Conservation (phyloP, 2,797 vertebrate genomes). For the Molossus alvarezi region DNA sequence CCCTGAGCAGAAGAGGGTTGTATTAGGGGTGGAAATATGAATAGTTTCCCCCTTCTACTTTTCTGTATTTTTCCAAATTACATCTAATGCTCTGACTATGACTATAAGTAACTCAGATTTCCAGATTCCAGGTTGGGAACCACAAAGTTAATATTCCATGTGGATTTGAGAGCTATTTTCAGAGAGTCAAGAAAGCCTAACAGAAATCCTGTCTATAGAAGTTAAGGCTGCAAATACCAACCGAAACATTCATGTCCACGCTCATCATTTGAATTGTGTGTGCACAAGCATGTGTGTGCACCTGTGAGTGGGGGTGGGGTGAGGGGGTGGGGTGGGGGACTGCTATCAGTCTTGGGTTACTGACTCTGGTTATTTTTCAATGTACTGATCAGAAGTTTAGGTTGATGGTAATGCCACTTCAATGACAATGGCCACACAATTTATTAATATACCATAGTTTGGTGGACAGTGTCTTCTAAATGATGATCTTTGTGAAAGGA, state of each 20-base stretch:
- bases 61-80: slow-evolving; percentile 48
- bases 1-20: not conserved
- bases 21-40: not conserved
- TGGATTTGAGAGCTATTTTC: slow-evolving; percentile 49
- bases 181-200: not conserved
- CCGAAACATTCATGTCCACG: not conserved
- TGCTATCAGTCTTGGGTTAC: not conserved
- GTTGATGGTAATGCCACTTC: not conserved
- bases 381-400: not conserved
- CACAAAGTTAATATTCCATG: slow-evolving; percentile 52
- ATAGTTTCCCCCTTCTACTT: not conserved
- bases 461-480: not conserved
- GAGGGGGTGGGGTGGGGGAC: not conserved
- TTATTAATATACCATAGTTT: slow-evolving; percentile 44
- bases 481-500: not conserved
- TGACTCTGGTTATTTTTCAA: slow-evolving; percentile 1
- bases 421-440: slow-evolving; percentile 42
- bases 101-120: slow-evolving; percentile 35
- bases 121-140: not conserved
- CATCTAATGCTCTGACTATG: not conserved
- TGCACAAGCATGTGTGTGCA: not conserved
- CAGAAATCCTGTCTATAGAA: slow-evolving; percentile 1
- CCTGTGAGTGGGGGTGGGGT: not conserved
- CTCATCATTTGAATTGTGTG: not conserved
- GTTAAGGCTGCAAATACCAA: slow-evolving; percentile 23